Base-by-base conservation (phyloP, 2,797 vertebrate genomes). In the Varecia variegata region DNA sequence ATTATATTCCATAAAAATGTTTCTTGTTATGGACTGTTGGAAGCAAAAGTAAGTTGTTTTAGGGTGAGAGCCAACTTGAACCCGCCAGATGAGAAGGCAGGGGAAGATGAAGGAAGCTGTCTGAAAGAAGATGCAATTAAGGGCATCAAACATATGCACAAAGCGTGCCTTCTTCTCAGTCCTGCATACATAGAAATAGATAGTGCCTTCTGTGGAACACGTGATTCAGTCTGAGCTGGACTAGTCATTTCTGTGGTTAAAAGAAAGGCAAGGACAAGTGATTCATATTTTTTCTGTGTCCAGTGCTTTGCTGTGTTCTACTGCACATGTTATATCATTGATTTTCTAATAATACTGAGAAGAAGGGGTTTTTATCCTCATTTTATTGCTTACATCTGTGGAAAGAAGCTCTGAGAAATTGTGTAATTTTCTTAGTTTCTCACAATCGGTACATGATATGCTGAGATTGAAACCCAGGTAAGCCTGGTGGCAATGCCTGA, bases 21-120 rank as follows among this genome's bases (percentile, higher is more conserved):
- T 97, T 97, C 94, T 94, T 97, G 54, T 67, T 81, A n/a, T 27
- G 89, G 82, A 93, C 94, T 95, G 65, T 97, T 88, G 40, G 96
- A 94, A 95, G 7, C 13, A 80, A 88, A 95, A 79, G 65, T 45
- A 70, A 96, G 89, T 67, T 96, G 90, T 96, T 94, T 95, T 71
- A 71, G 83, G 87, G 67, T 95, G 73, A 84, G 73, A 70, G 95
- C 79, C 92, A 92, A 76, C 27, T 74, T 73, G 56, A 93, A 68
- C 84, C 81, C 62, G 23, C 73, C 25, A 58, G 91, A 52, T 79
- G 87, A 77, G n/a, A 88, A 95, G 81, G 30, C 38, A 14, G 35
- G 70, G 35, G 62, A 54, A 88, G 35, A 58, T 30, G 60, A 82
- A 58, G 54, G 54, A 73, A 58, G 45, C 27, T 87, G 14, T 91